Percentiles rank a stretch among this genome's conserved stretches.
These are phyloP conservation scores for Astreopora myriophthalma DNA, from an alignment of 64 coral and sea anemone genomes.

Conservation along the genomic window DNA sequence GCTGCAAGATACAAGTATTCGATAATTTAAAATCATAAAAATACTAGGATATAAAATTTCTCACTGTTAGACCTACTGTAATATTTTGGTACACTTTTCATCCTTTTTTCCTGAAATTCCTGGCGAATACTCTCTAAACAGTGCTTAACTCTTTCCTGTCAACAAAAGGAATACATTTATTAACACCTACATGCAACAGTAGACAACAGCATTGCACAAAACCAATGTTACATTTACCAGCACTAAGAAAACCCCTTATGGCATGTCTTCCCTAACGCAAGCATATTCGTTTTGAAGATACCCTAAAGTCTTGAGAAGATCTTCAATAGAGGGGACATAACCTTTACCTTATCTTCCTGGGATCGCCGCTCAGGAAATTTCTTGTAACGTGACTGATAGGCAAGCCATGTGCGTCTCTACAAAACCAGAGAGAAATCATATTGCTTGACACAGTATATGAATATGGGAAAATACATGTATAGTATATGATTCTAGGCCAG, in stretches of 20 bases:
- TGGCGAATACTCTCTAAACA: conserved; percentile 6
- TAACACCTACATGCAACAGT: background rate
- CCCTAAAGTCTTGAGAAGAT: background rate
- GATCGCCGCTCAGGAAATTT: conserved; percentile 69
- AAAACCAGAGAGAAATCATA: background rate
- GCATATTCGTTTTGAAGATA: background rate
- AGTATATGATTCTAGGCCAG: too few relatives aligned
- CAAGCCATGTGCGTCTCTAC: conserved; percentile 88
- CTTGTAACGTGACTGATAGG: conserved; percentile 88
- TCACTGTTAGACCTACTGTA: background rate
- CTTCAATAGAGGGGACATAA: background rate
- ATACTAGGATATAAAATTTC: too few relatives aligned
- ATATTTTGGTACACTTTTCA: conserved; percentile 16
- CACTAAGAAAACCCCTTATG: too few relatives aligned
- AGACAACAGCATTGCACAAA: too few relatives aligned
- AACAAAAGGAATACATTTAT: background rate
- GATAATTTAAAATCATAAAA: too few relatives aligned
- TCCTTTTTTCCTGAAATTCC: conserved; percentile 20
- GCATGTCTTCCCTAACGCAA: too few relatives aligned
- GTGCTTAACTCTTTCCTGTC: conserved; percentile 59
- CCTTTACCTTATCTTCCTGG: conserved; percentile 75
- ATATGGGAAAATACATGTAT: too few relatives aligned
- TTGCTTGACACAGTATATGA: too few relatives aligned
- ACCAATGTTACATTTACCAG: too few relatives aligned
- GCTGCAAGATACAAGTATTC: conserved; percentile 20